These are phyloP conservation scores for Amblyraja radiata DNA, from an alignment of 2,797 vertebrate species.

Conservation along the genomic window DNA sequence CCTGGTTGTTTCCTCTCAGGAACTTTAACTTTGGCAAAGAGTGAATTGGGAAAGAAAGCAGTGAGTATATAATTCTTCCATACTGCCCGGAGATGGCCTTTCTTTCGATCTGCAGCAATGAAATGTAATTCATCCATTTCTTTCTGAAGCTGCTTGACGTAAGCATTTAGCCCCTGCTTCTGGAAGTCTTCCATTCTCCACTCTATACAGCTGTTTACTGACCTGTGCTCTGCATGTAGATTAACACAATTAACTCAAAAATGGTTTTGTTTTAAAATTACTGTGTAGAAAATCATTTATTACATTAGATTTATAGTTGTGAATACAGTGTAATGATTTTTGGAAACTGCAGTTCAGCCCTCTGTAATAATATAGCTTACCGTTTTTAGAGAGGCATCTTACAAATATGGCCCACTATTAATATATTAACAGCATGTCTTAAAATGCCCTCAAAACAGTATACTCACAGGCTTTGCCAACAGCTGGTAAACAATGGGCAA, in stretches of 20 bases:
- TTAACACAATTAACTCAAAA: not conserved
- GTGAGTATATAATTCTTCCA: constrained; percentile 67
- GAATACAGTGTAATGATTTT: not conserved
- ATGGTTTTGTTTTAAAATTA: not conserved
- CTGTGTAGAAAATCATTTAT: not conserved
- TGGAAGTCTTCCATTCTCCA: not conserved
- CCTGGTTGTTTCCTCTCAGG: constrained; percentile 90
- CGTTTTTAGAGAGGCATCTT: not conserved
- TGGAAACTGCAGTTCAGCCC: not conserved
- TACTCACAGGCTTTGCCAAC: not conserved
- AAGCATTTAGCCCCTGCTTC: not conserved
- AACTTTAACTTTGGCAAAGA: constrained; percentile 83
- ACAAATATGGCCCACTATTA: not conserved
- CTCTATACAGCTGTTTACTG: not conserved
- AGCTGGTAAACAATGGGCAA: not conserved
- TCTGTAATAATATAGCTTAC: not conserved
- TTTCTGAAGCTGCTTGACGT: constrained; percentile 5
- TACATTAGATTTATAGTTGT: not conserved
- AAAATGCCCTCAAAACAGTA: not conserved
- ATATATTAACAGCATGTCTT: not conserved
- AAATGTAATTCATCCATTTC: not conserved
- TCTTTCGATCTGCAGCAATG: not conserved
- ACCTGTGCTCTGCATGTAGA: constrained; percentile 13
- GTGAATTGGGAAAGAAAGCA: constrained; percentile 96
- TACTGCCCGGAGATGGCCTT: not conserved